Base-by-base conservation (phyloP, 2,888 invertebrate genomes). In the Andrena haemorrhoa region DNA sequence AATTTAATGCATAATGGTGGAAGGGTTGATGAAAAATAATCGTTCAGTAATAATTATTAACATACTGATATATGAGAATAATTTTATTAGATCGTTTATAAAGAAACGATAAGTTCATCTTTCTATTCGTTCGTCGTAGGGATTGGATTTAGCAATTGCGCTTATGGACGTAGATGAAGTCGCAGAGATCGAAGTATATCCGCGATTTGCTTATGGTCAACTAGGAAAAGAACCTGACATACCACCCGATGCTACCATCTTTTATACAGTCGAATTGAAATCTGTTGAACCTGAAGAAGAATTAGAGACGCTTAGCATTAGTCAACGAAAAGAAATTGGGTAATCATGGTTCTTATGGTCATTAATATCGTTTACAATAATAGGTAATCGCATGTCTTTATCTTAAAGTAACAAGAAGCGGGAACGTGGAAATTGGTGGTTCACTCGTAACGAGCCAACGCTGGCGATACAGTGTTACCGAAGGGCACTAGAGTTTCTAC, bases 381-480 rank as follows among this genome's bases (percentile, higher is more conserved):
- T 23, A 7, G 16, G 35, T 61, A 61, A 41, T 82, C 33, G 29
- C 56, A 0, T 69, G 41, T 70, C 77, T 41, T 90, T 74, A 64
- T 56, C 79, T 73, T 85, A 33, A 89, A 97, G 97, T 16, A 96
- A 96, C 89, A 95, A 95, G 79, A 98, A 98, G 92, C 96, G 98
- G 81, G 97, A 97, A 89, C 95, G 98, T 74, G 99, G 98, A 6
- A 98, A 98, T 94, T 98, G 97, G 96, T 98, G 98, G 97, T 98
- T 98, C 92, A 95, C 96, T 29, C 96, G 98, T 65, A 96, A 96
- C 31, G 98, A 98, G 91, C 96, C 96, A 72, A 96, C 96, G 47
- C 95, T 97, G 29, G 98, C 98, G 0, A 97, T 98, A 75, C 97
- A 98, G 90, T 96, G 98, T 89, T 99, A 99, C 94, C 95, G 97